Conservation (phyloP, 2,113 vertebrate genomes). For the Tauraco erythrolophus region DNA sequence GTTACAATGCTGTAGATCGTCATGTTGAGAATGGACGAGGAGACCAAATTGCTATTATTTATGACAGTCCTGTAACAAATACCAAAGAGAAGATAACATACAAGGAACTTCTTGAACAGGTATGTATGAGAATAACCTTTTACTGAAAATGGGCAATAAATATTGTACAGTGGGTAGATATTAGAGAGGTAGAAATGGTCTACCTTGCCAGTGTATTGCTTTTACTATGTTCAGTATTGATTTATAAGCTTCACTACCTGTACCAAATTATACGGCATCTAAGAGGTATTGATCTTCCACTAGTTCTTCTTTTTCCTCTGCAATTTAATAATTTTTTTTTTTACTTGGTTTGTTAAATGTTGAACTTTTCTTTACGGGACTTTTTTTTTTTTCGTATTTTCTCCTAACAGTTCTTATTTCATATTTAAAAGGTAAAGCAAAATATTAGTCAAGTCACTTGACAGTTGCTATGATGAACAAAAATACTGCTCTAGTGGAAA, state of each 20-base stretch:
- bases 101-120: conserved; percentile 88
- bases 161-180: neutral
- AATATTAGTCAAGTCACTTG: neutral
- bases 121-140: conserved; percentile 55
- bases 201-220: neutral
- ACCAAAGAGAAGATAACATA: conserved; percentile 87
- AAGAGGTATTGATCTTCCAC: neutral
- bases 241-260: neutral
- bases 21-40: conserved; percentile 89
- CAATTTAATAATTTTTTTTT: neutral
- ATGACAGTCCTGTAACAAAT: conserved; percentile 93
- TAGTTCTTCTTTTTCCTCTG: neutral
- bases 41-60: conserved; percentile 88
- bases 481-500: neutral
- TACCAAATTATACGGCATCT: neutral
- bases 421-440: neutral
- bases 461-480: neutral
- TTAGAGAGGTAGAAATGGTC: neutral
- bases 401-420: neutral
- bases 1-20: conserved; percentile 93
- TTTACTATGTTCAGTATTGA: neutral
- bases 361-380: neutral
- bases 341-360: neutral
- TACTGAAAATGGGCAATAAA: neutral
- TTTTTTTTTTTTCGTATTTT: accelerated